phyloP scores from a whole-genome alignment of 37 sponge, comb jelly and placozoan genomes.

The Oscarella lobularis region DNA sequence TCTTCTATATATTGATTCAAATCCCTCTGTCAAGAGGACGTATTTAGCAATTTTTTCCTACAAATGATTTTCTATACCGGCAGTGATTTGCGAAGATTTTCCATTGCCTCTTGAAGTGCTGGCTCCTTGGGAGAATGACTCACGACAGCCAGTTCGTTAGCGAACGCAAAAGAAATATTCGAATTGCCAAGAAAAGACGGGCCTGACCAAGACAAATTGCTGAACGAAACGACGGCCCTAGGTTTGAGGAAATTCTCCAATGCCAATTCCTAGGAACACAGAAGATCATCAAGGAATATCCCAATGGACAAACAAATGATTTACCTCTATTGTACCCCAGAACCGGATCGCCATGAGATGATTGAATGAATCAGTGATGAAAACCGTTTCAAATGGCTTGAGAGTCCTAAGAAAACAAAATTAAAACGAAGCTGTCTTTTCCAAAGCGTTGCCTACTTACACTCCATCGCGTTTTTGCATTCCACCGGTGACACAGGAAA shows the following conservation, averaged over 20 bases:
- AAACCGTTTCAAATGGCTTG: not conserved
- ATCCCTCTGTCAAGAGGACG: no score
- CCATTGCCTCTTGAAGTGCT: not conserved
- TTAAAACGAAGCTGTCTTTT: not conserved
- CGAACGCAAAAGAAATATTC: not conserved
- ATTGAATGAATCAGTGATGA: not conserved
- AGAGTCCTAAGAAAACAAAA: not conserved
- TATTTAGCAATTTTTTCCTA: no score
- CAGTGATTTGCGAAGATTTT: not conserved
- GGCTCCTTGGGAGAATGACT: not conserved
- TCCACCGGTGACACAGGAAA: no score
- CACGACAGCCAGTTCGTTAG: not conserved
- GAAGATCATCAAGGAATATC: not conserved
- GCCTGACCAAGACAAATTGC: not conserved
- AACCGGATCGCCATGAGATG: not conserved
- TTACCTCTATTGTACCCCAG: not conserved
- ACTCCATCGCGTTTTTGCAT: no score
- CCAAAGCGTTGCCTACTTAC: not conserved
- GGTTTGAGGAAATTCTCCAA: not conserved
- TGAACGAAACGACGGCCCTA: not conserved
- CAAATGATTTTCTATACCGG: no score
- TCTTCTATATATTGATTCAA: no score
- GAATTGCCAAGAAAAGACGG: not conserved
- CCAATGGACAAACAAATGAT: no score
- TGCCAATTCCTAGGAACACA: not conserved